Evolutionary conservation across 2,797 vertebrate species (phyloP).

Genomic region (Gallinago nigripennis): DNA sequence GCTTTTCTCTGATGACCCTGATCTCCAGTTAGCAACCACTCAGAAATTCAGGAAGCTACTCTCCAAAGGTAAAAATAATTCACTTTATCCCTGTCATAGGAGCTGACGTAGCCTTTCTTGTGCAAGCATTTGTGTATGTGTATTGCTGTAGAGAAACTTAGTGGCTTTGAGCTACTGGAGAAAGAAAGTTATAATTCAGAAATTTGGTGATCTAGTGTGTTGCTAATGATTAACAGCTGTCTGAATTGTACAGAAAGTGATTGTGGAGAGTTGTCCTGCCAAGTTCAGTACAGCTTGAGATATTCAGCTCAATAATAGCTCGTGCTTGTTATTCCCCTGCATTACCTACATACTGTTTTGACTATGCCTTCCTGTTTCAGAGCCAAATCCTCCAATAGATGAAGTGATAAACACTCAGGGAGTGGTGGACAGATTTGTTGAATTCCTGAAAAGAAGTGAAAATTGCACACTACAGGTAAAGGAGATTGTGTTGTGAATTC

Average conservation of each 20-base stretch:
- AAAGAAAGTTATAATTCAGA: neutral
- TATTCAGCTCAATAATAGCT: neutral
- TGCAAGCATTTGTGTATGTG: accelerated
- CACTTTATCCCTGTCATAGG: accelerated
- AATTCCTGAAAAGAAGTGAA: constrained; percentile 93
- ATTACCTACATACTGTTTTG: neutral
- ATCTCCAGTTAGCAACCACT: constrained; percentile 92
- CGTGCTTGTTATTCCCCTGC: neutral
- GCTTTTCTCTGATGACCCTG: constrained; percentile 96
- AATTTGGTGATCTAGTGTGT: neutral
- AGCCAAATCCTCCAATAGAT: constrained; percentile 98
- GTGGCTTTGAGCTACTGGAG: neutral
- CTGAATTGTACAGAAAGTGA: neutral
- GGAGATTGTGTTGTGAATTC: accelerated
- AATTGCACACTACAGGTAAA: constrained; percentile 96
- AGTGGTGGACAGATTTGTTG: constrained; percentile 95
- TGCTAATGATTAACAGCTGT: neutral
- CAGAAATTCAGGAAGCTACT: constrained; percentile 98
- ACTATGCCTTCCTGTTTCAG: constrained; percentile 71
- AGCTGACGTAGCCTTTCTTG: neutral
- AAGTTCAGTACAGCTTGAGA: neutral
- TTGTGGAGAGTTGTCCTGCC: neutral
- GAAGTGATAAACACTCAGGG: constrained; percentile 96
- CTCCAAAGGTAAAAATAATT: constrained; percentile 88
- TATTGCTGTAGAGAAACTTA: neutral